Base-by-base conservation (phyloP, 2,888 invertebrate species). In the Palloptera scutellata region DNA sequence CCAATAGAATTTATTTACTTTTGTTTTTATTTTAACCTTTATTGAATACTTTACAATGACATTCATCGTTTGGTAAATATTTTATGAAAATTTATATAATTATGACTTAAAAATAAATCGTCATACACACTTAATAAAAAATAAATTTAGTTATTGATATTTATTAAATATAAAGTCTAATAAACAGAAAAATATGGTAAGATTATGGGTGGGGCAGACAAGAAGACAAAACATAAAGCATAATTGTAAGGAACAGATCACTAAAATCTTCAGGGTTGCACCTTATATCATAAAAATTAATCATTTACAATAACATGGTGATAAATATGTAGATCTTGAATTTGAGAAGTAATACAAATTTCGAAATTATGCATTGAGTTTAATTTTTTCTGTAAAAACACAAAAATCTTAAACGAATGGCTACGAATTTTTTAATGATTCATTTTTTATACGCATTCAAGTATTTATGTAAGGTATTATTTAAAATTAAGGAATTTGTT, bases 71-170 rank as follows among this genome's bases (percentile, higher is more conserved):
- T 4, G 30, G 30, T 30, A 30, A 30, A 30, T 30, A 11, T 51
- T 45, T 45, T 60, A 48, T 45, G 45, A 19, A 55, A 40, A 40
- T 55, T 57, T 57, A 41, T 10, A 17, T 17, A 48, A 48, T 48
- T 13, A 48, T 53, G 42, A 51, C 41, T 61, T 52, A 61, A 30
- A 41, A 52, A 15, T 41, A 12, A 52, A 40, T 40, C 52, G 61
- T 40, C 61, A 41, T 61, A 61, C 51, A 61, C 30, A 20, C 30
- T 30, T 48, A 61, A 51, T n/a, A 15, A 48, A 40, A 51, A 48
- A 52, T 75, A 79, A 78, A 73, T 78, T 70, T 74, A 73, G 69
- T 72, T 73, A 69, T 69, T 55, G 68, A 74, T 68, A 68, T 51
- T 62, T 69, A 66, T 55, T 68, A 57, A 45, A 51, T 60, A 52